phyloP scores from a whole-genome alignment of 1,140 invertebrate genomes.

The Stegodyphus dumicola region DNA sequence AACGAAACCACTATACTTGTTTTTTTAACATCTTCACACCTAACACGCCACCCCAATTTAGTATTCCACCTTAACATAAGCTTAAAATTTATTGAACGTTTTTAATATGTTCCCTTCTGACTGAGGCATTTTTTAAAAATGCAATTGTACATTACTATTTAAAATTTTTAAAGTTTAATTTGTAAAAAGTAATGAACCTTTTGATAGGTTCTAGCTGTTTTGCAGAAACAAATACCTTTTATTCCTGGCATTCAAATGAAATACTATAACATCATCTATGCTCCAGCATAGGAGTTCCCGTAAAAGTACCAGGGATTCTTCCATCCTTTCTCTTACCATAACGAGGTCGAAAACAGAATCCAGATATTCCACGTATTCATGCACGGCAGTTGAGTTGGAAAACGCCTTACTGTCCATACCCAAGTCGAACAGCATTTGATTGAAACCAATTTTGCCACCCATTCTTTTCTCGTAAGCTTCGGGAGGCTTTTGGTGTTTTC shows the following conservation, averaged over 20 bases:
- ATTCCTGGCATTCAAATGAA: constrained; percentile 63
- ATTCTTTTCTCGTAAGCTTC: constrained; percentile 29
- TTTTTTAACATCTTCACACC: no score
- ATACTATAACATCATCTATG: constrained; percentile 64
- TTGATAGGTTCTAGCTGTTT: no score
- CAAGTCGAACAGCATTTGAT: constrained; percentile 66
- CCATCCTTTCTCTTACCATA: constrained; percentile 65
- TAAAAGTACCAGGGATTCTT: constrained; percentile 65
- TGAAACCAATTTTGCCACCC: constrained; percentile 63
- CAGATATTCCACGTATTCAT: constrained; percentile 57
- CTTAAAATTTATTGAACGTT: no score
- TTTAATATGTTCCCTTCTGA: no score
- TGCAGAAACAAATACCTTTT: neutral
- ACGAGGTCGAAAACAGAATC: constrained; percentile 65
- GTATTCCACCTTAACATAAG: no score
- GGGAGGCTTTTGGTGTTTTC: constrained; percentile 29
- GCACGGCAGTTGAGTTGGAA: constrained; percentile 52
- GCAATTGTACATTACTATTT: no score
- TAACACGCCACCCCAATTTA: no score
- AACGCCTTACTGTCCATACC: constrained; percentile 62
- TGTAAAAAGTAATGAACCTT: no score
- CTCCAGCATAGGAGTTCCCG: constrained; percentile 64
- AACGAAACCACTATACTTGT: no score
- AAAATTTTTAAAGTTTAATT: no score
- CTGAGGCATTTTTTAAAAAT: no score